A percentile compares a stretch with the other conserved stretches of the same genome.
Conservation (phyloP, 2,797 vertebrate species). For the Chelon labrosus region DNA sequence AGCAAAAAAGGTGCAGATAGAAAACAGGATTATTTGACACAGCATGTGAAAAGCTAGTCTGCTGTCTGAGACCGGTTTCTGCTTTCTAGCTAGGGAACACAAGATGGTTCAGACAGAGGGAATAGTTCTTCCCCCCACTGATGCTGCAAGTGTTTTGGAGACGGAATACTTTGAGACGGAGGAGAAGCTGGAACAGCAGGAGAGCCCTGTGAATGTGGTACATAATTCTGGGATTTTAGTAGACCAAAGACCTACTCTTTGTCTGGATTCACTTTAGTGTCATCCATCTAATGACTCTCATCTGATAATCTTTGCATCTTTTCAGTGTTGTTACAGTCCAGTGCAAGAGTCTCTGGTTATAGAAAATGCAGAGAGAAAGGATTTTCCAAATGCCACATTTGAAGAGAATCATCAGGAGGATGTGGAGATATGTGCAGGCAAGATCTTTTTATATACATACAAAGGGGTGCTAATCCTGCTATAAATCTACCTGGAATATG, state of each 20-base stretch:
- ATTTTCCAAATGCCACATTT: neutral
- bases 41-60: neutral
- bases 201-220: conserved; percentile 16
- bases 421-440: conserved; percentile 18
- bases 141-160: neutral
- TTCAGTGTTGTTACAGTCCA: conserved; percentile 13
- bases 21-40: neutral
- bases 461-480: too few species aligned
- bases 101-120: conserved; percentile 64
- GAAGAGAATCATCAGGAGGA: conserved; percentile 24
- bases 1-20: conserved; percentile 45
- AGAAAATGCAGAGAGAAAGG: neutral
- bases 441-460: neutral
- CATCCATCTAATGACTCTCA: neutral
- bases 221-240: neutral
- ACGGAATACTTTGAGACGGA: conserved; percentile 9
- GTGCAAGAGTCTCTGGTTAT: conserved; percentile 1
- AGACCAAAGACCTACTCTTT: too few species aligned
- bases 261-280: neutral
- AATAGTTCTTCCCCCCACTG: neutral
- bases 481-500: too few species aligned
- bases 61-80: conserved; percentile 8
- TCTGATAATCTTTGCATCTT: neutral
- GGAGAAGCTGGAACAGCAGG: conserved; percentile 7
- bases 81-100: conserved; percentile 50